Conservation (phyloP, 2,888 invertebrate species). For the Drosophila kanekoi region DNA sequence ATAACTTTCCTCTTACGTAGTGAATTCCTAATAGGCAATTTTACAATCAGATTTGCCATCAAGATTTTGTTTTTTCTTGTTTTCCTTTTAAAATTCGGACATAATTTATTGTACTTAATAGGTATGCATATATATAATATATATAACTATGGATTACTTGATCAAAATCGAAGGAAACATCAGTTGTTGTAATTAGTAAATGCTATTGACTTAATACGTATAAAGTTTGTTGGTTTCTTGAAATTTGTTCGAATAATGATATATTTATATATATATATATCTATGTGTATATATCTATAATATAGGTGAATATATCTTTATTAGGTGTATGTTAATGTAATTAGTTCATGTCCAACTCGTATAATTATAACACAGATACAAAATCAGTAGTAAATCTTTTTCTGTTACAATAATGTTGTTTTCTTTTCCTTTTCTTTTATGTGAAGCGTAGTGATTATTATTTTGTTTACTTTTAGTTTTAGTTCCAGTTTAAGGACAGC, state of each 20-base stretch:
- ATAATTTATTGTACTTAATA: conserved; percentile 71
- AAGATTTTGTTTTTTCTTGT: neutral
- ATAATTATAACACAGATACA: conserved; percentile 75
- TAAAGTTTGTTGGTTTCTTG: conserved; percentile 6
- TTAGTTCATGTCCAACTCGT: conserved; percentile 38
- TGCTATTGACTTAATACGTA: conserved; percentile 17
- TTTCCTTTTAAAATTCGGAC: conserved; percentile 33
- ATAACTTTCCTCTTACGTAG: too few relatives aligned
- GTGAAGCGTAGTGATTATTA: conserved; percentile 35
- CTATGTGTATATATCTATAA: neutral
- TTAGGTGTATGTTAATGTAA: conserved; percentile 12
- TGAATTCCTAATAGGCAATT: too few relatives aligned
- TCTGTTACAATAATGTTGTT: conserved; percentile 4
- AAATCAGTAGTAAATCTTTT: conserved; percentile 63
- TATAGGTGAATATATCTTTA: conserved; percentile 21
- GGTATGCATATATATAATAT: conserved; percentile 57
- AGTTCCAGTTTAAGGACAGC: conserved; percentile 48
- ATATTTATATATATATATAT: conserved; percentile 16
- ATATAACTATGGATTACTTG: conserved; percentile 46
- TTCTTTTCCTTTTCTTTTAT: conserved; percentile 2
- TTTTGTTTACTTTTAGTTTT: conserved; percentile 33
- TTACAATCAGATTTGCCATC: conserved; percentile 46
- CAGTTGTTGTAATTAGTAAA: conserved; percentile 47
- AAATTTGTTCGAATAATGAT: conserved; percentile 14
- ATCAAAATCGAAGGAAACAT: conserved; percentile 61